Conservation (phyloP, 92 coral and sea anemone species). For the Bergia puertoricense region DNA sequence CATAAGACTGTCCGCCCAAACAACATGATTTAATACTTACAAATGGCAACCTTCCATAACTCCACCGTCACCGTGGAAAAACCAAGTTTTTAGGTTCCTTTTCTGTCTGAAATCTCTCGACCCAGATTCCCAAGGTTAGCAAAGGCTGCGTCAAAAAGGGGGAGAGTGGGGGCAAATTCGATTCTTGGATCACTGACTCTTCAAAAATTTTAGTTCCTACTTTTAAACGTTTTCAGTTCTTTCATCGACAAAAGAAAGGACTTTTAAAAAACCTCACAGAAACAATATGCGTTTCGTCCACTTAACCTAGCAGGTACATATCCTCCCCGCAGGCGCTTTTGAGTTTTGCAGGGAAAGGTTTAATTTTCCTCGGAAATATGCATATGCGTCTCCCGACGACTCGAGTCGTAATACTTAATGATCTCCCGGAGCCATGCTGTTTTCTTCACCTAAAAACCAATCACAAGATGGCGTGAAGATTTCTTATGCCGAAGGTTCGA, state of each 20-base stretch:
- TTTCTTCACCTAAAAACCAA: conserved; percentile 21
- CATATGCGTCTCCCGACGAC: background rate
- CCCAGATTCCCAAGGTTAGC: background rate
- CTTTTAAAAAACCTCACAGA: too few species aligned
- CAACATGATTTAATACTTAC: background rate
- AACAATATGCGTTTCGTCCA: too few species aligned
- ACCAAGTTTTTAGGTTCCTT: too few species aligned
- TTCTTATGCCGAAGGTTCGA: conserved; percentile 33
- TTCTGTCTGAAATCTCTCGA: background rate
- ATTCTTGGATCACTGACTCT: too few species aligned
- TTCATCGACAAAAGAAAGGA: too few species aligned
- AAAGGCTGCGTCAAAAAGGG: background rate
- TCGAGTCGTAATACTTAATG: conserved; percentile 28
- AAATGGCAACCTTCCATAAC: background rate
- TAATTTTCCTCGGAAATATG: background rate
- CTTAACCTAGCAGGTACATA: background rate
- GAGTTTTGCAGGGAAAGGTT: background rate
- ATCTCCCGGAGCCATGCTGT: conserved; percentile 30
- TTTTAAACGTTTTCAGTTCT: too few species aligned
- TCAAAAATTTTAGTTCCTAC: too few species aligned
- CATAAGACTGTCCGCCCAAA: background rate
- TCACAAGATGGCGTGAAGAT: conserved; percentile 27
- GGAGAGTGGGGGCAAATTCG: background rate
- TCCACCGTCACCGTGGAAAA: background rate
- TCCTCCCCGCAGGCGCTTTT: background rate